Percentiles rank a stretch among this genome's conserved stretches.
Evolutionary conservation across 1,140 invertebrate genomes (phyloP).

Genomic region (Phocides pigmalion): DNA sequence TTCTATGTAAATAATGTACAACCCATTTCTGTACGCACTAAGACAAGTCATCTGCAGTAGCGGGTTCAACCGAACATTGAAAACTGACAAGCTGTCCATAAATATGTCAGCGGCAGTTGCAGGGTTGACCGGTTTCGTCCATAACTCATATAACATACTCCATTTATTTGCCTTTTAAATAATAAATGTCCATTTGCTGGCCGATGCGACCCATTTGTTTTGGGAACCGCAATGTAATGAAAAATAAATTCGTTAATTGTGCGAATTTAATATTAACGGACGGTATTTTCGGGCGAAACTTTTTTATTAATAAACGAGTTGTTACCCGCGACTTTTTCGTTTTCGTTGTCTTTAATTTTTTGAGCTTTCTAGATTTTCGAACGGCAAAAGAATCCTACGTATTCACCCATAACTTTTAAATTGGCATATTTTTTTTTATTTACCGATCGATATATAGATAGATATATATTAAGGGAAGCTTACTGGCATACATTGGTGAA

Average conservation of each 20-base stretch:
- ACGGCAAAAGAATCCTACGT: too few relatives aligned
- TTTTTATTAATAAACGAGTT: neutral
- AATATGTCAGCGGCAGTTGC: constrained; percentile 28
- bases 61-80: constrained; percentile 11
- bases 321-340: too few relatives aligned
- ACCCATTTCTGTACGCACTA: neutral
- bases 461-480: too few relatives aligned
- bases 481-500: too few relatives aligned
- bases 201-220: constrained; percentile 10
- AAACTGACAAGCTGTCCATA: constrained; percentile 30
- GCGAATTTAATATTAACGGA: neutral
- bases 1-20: neutral
- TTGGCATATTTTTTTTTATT: too few relatives aligned
- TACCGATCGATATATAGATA: too few relatives aligned
- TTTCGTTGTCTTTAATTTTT: too few relatives aligned
- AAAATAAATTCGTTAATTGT: neutral
- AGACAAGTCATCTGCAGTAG: constrained; percentile 2
- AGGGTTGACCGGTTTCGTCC: constrained; percentile 22
- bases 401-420: too few relatives aligned
- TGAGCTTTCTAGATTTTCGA: too few relatives aligned
- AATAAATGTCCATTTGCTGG: constrained; percentile 8
- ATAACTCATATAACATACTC: constrained; percentile 23
- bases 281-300: neutral
- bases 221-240: neutral
- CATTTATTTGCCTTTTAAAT: constrained; percentile 23